A percentile compares a stretch with the other conserved stretches of the same genome.
These are phyloP conservation scores for Echinarachnius parma DNA, from an alignment of 53 echinoderm and acorn worm species.

Conservation along the genomic window DNA sequence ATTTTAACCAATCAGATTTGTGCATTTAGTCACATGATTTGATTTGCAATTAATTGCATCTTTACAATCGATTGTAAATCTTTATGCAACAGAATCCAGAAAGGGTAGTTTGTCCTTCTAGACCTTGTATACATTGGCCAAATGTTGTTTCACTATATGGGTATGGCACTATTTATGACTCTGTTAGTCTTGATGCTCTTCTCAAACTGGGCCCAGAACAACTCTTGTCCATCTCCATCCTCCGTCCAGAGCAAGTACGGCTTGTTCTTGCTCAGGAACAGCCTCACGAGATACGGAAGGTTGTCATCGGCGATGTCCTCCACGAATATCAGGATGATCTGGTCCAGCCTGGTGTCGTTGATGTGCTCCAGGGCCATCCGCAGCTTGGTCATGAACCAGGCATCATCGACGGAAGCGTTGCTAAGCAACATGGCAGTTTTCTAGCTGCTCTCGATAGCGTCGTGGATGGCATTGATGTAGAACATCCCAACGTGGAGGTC, in stretches of 20 bases:
- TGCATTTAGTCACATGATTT: too few relatives aligned
- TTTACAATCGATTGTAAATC: too few relatives aligned
- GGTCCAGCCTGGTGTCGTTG: conserved; percentile 21
- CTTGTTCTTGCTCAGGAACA: conserved; percentile 29
- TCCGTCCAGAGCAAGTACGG: conserved; percentile 32
- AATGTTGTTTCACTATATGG: too few relatives aligned
- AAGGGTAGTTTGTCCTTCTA: too few relatives aligned
- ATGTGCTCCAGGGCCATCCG: conserved; percentile 27
- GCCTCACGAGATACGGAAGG: conserved; percentile 31
- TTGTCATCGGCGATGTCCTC: conserved; percentile 18
- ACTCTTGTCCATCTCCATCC: conserved; percentile 24
- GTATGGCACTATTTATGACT: conserved; percentile 20
- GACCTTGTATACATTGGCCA: too few relatives aligned
- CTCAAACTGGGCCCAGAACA: conserved; percentile 32
- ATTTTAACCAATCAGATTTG: too few relatives aligned
- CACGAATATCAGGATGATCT: conserved; percentile 17
- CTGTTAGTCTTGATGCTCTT: conserved; percentile 25
- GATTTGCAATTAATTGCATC: too few relatives aligned
- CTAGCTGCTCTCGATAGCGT: conserved; percentile 19
- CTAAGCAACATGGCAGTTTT: conserved; percentile 28
- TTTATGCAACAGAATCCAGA: too few relatives aligned
- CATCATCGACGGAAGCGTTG: conserved; percentile 14
- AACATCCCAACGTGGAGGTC: conserved; percentile 14
- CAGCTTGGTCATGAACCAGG: conserved; percentile 37
- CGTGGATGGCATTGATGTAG: conserved; percentile 20